These are phyloP conservation scores for Cephus spinipes DNA, from an alignment of 2,888 invertebrate genomes.

Conservation along the genomic window DNA sequence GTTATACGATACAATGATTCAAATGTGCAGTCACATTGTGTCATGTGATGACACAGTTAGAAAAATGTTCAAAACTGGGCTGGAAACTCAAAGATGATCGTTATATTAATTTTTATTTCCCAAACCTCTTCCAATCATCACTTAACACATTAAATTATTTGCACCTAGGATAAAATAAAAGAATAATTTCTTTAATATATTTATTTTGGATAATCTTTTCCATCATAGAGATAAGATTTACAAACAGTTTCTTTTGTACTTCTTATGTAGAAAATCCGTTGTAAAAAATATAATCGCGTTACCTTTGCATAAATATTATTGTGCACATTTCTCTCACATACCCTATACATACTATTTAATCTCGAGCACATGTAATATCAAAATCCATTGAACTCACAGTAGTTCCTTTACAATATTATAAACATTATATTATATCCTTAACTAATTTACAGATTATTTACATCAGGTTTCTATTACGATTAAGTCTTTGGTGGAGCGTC, in stretches of 20 bases:
- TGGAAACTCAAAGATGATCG: neutral
- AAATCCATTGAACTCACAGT: neutral
- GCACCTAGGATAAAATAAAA: neutral
- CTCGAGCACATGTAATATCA: neutral
- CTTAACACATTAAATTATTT: neutral
- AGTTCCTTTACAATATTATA: neutral
- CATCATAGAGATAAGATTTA: neutral
- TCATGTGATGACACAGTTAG: neutral
- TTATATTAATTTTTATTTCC: neutral
- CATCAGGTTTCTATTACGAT: conserved; percentile 27
- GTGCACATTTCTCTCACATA: neutral
- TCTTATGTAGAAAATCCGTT: neutral
- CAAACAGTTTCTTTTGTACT: conserved; percentile 18
- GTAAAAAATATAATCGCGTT: neutral
- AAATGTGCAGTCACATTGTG: neutral
- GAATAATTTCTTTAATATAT: neutral
- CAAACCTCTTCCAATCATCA: neutral
- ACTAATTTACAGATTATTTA: conserved; percentile 33
- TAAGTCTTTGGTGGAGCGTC: conserved; percentile 34
- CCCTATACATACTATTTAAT: neutral
- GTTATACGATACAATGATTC: neutral
- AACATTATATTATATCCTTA: conserved; percentile 3
- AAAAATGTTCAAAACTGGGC: neutral
- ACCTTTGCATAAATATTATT: neutral
- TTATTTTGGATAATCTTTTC: neutral